Conservation (phyloP, 2,113 vertebrate species). For the Brienomyrus longianalis region DNA sequence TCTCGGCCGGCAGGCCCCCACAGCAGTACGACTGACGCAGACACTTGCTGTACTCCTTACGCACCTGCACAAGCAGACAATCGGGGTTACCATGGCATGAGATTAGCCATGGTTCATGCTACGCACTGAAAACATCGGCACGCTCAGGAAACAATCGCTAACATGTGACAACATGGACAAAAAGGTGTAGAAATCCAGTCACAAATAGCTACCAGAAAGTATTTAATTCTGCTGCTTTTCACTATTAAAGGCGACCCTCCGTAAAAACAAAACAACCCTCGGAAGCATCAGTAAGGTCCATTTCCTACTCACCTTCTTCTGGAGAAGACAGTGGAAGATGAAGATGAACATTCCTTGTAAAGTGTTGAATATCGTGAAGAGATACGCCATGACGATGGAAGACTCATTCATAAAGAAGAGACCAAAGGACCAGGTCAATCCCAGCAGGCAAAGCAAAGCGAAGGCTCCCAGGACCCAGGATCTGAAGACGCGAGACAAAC, state of each 20-base stretch:
- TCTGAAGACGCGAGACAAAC: constrained; percentile 54
- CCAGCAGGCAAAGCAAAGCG: constrained; percentile 85
- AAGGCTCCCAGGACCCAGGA: constrained; percentile 96
- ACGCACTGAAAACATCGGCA: neutral
- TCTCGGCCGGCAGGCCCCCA: constrained; percentile 78
- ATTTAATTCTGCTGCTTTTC: neutral
- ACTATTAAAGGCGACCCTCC: constrained; percentile 33
- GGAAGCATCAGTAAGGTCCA: neutral
- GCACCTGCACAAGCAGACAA: constrained; percentile 64
- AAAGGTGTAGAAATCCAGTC: neutral
- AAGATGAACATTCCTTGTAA: constrained; percentile 99
- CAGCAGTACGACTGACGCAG: constrained; percentile 94
- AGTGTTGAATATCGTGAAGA: constrained; percentile 96
- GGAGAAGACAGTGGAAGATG: constrained; percentile 96
- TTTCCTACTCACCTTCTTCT: constrained; percentile 82
- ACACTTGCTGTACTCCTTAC: constrained; percentile 96
- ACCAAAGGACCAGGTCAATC: constrained; percentile 92
- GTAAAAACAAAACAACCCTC: neutral
- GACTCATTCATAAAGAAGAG: constrained; percentile 90
- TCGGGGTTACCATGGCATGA: neutral
- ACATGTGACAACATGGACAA: neutral
- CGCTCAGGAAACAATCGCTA: neutral
- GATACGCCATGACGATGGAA: constrained; percentile 93
- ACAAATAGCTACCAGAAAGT: neutral
- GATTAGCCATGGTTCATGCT: neutral